phyloP scores from a whole-genome alignment of 2,797 vertebrate species.

The Gouania willdenowi region DNA sequence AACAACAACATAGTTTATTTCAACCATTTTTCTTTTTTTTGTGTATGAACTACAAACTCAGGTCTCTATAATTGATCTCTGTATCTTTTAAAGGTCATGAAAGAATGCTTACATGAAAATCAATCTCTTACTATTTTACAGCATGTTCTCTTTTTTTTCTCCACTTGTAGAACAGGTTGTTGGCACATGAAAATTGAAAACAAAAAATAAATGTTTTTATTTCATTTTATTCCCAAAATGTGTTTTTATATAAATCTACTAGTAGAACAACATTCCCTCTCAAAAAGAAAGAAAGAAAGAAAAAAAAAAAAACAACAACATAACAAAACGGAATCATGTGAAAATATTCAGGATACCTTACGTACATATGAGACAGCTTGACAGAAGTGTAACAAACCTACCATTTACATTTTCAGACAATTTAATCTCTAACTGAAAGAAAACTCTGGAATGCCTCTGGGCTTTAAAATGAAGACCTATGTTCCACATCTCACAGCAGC shows the following conservation, averaged over 20 bases:
- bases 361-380: conserved; percentile 82
- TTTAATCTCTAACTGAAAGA: conserved; percentile 60
- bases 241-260: conserved; percentile 86
- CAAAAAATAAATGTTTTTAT: conserved; percentile 64
- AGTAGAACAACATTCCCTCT: conserved; percentile 86
- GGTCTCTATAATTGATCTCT: conserved; percentile 85
- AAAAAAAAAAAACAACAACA: conserved; percentile 40
- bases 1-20: conserved; percentile 98
- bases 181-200: conserved; percentile 87
- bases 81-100: conserved; percentile 89
- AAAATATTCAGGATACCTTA: conserved; percentile 72
- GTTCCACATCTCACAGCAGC: conserved; percentile 38
- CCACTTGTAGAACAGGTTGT: conserved; percentile 84
- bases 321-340: conserved; percentile 32
- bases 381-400: conserved; percentile 88
- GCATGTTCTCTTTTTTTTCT: conserved; percentile 71
- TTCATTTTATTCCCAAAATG: conserved; percentile 78
- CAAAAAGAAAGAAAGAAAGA: conserved; percentile 63
- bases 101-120: conserved; percentile 90
- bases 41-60: conserved; percentile 98
- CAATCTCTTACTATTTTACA: conserved; percentile 78
- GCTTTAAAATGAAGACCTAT: conserved; percentile 27
- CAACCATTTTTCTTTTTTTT: conserved; percentile 96
- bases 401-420: conserved; percentile 81
- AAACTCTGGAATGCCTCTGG: conserved; percentile 43